Percentiles rank a stretch among this genome's conserved stretches.
These are phyloP conservation scores for Stercorarius parasiticus DNA, from an alignment of 2,113 vertebrate species.

Conservation along the genomic window DNA sequence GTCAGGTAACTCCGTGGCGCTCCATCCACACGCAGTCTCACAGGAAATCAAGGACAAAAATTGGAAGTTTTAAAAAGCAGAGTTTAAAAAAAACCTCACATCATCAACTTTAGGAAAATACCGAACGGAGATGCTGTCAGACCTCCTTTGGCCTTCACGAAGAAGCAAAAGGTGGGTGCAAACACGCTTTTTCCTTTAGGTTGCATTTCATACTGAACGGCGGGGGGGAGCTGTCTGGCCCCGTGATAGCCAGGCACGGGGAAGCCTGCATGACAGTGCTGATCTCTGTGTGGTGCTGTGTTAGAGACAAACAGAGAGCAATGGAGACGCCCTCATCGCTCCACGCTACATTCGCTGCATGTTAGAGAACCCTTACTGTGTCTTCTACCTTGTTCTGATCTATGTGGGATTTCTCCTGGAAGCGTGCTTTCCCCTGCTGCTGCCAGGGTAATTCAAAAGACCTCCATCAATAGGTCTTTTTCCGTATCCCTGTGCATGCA, in stretches of 20 bases:
- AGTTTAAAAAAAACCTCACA: not conserved
- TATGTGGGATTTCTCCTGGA: not conserved
- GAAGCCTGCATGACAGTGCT: not conserved
- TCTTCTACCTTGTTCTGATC: not conserved
- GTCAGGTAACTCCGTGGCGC: not conserved
- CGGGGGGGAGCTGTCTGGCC: not conserved
- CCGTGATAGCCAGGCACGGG: not conserved
- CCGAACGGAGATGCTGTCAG: not conserved
- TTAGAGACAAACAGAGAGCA: not conserved
- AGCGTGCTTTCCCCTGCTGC: fast-evolving
- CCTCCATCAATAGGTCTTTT: not conserved
- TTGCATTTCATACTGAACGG: not conserved
- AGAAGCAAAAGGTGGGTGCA: not conserved
- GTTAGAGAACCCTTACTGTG: not conserved
- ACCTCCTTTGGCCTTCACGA: not conserved
- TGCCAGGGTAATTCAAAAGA: not conserved
- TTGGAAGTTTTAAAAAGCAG: not conserved
- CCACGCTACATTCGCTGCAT: fast-evolving
- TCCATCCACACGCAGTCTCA: not conserved
- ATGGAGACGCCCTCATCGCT: not conserved
- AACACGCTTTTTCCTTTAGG: not conserved
- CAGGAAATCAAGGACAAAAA: not conserved
- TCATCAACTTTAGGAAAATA: not conserved
- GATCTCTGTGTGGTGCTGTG: not conserved
- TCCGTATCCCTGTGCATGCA: not conserved